Evolutionary conservation across 1,140 invertebrate genomes (phyloP).

Genomic region (Papilio glaucus): DNA sequence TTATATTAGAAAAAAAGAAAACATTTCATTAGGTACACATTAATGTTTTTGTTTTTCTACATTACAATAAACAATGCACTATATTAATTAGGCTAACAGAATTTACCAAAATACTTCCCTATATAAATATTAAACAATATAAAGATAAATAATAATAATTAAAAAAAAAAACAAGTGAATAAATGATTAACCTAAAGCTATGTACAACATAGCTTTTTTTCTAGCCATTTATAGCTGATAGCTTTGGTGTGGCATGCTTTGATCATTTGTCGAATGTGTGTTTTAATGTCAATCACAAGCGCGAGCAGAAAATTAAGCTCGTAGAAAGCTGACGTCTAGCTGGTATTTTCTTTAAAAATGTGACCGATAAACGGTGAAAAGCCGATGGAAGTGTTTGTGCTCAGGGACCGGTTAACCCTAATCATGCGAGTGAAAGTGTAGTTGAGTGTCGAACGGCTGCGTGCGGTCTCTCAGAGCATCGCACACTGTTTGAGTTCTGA

Average conservation of each 20-base stretch:
- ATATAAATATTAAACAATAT: no score
- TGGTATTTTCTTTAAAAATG: conserved; percentile 17
- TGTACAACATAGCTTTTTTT: background rate
- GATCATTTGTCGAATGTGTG: conserved; percentile 6
- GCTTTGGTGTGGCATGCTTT: background rate
- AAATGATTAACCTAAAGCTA: background rate
- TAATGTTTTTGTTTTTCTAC: no score
- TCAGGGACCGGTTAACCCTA: conserved; percentile 25
- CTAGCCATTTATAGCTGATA: background rate
- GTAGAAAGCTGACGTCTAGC: conserved; percentile 8
- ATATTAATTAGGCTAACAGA: no score
- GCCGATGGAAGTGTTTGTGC: background rate
- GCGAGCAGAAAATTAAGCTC: conserved; percentile 31
- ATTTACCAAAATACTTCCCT: no score
- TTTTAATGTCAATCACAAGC: conserved; percentile 30
- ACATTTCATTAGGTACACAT: no score
- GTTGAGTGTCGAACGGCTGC: conserved; percentile 39
- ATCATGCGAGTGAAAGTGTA: conserved; percentile 42
- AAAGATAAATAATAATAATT: no score
- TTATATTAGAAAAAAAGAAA: no score
- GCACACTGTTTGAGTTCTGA: conserved; percentile 42
- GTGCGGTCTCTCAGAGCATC: conserved; percentile 35
- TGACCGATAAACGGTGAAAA: conserved; percentile 38
- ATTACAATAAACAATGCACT: no score
- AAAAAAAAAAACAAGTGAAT: background rate